Base-by-base conservation (phyloP, 1,140 invertebrate species). In the Heliconius hermathena region DNA sequence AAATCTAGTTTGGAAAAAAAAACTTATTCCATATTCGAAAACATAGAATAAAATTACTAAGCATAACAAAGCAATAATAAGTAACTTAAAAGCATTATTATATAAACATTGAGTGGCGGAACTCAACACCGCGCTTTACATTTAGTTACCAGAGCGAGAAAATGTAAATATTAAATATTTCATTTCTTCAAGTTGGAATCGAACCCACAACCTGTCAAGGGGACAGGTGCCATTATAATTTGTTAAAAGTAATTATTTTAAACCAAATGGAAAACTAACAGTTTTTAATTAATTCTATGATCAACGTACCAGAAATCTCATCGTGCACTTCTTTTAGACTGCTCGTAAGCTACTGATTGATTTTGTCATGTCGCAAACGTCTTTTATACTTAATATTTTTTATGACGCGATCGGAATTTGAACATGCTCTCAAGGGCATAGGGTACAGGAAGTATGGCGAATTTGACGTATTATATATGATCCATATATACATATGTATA, bases 251-350 rank as follows among this genome's bases (percentile, higher is more conserved):
- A 3, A 46, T 46, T 46, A 46, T 16, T 16, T 22, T 13, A 66
- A 66, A 29, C 11, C 1, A 4, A 66, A 66, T 16, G 11, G 11
- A 66, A 29, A 29, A 26, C 29, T 29, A 1, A 29, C 1, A 66
- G 4, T 66, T 66, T 66, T 16, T 22, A 29, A 66, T 8, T 22
- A 26, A 5, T 26, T 26, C 3, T 1, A 66, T 38, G 36, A 20
- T 1, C 11, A 71, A 82, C 80, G 77, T 86, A 90, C 88, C 89
- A 91, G 86, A 83, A 91, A 91, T 91, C 86, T 90, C 89, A 91
- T 91, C 84, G 82, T 91, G 87, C 85, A 90, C 89, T 90, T 89
- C 85, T 88, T 82, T 83, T 71, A 85, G 88, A 88, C 88, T 89
- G 83, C 89, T 80, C 82, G 85, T 85, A 81, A 88, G 89, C 87